Evolutionary conservation across 1,140 invertebrate species (phyloP), one percentile per base, ranked within the genome.

Genomic region (Zeugodacus cucurbitae): DNA sequence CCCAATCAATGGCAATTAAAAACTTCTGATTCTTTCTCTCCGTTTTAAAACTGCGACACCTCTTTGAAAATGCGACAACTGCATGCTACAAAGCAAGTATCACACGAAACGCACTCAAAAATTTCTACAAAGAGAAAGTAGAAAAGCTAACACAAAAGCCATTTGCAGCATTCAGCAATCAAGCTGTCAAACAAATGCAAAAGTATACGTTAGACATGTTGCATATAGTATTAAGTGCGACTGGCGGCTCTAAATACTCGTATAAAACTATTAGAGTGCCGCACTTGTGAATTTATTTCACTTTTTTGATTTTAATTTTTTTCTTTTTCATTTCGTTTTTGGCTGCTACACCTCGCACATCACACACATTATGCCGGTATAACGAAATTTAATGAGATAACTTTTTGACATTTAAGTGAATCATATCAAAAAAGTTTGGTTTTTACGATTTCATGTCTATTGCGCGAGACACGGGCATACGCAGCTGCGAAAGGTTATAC

Each of bases 361-460:
- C 11, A 34, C 64, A 67, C 64, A 67, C 64, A 67, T 67, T 67
- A 32, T 67, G 64, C 64, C 64, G 32, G 11, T 67, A 26, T 34
- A 67, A 67, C 64, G 64, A 67, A 67, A 67, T 67, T 67, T 67
- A 67, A 67, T 67, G 64, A 67, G 64, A 67, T 67, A 67, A 67
- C 64, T 67, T 67, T 67, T 32, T 67, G 64, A 67, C 64, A 67
- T 67, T 67, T 67, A 67, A 67, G 64, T 67, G 64, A 67, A 67
- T 67, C 64, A 67, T 67, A 67, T 67, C 64, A 67, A 67, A 67
- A 62, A 67, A 67, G 64, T 67, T 67, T 67, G n/a, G n/a, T n/a
- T 32, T 67, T 67, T 67, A 32, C 64, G 64, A 67, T 67, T 67
- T 67, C 29, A 67, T 67, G 29, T 67, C 26, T 67, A 67, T 67